phyloP scores from a whole-genome alignment of 2,888 invertebrate genomes.

The Phortica magna region DNA sequence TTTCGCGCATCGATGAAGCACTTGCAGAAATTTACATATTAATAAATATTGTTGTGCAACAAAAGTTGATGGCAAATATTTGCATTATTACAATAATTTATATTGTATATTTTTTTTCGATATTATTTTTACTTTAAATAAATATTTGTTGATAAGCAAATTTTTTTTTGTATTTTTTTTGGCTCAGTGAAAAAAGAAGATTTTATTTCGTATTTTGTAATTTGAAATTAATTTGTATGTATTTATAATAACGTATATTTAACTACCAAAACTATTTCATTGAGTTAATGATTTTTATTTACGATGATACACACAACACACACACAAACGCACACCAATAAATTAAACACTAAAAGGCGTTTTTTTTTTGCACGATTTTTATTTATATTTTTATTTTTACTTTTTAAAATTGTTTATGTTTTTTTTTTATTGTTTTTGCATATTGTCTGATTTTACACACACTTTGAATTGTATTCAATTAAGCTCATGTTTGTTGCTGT shows the following conservation, averaged over 20 bases:
- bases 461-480: slow-evolving; percentile 28
- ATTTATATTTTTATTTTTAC: slow-evolving; percentile 3
- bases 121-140: not conserved
- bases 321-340: slow-evolving; percentile 26
- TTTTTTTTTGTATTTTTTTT: not conserved
- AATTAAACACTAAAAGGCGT: slow-evolving; percentile 20
- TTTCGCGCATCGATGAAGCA: too few species aligned
- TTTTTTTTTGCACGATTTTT: not conserved
- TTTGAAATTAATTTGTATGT: slow-evolving; percentile 3
- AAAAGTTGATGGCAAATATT: not conserved
- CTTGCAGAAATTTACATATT: too few species aligned
- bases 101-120: not conserved
- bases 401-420: not conserved
- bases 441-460: not conserved
- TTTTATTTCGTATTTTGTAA: not conserved
- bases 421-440: not conserved
- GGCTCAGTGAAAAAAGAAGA: not conserved
- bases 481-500: slow-evolving; percentile 14
- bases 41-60: too few species aligned
- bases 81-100: not conserved
- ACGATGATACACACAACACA: slow-evolving; percentile 13
- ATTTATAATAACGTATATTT: slow-evolving; percentile 19
- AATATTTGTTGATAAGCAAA: not conserved
- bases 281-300: slow-evolving; percentile 35
- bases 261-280: slow-evolving; percentile 24